Conservation (phyloP, 2,888 invertebrate genomes). For the Thereva nobilitata region DNA sequence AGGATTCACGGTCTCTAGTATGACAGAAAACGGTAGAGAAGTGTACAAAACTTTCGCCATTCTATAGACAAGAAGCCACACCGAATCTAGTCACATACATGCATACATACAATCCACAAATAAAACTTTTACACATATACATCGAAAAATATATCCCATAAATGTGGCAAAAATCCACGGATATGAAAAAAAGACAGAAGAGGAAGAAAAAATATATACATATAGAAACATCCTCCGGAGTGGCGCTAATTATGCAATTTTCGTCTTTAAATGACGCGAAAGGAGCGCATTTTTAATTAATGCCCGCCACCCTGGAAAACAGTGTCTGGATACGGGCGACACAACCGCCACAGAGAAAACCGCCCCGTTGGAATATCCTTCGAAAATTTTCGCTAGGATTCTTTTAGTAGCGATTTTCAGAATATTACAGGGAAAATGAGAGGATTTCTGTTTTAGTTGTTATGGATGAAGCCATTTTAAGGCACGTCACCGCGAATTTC, state of each 20-base stretch:
- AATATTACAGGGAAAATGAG: too few relatives aligned
- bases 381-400: background rate
- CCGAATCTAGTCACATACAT: constrained; percentile 2
- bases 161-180: too few relatives aligned
- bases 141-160: too few relatives aligned
- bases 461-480: too few relatives aligned
- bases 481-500: too few relatives aligned
- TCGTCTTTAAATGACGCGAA: constrained; percentile 37
- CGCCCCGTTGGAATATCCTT: constrained; percentile 4
- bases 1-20: constrained; percentile 3
- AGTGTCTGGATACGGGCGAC: constrained; percentile 19
- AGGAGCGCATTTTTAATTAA: constrained; percentile 35
- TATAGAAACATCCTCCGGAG: constrained; percentile 24
- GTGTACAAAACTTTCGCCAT: constrained; percentile 8
- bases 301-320: constrained; percentile 21
- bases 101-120: background rate
- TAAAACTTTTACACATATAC: too few relatives aligned
- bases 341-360: background rate
- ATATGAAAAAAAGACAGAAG: constrained; percentile 12
- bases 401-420: too few relatives aligned
- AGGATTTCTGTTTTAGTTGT: too few relatives aligned
- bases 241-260: constrained; percentile 38
- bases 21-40: background rate
- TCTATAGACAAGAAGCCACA: too few relatives aligned
- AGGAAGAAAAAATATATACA: constrained; percentile 17